Percentiles rank a stretch among this genome's conserved stretches.
phyloP scores from a whole-genome alignment of 2,888 invertebrate genomes.

The Tetranychus piercei region DNA sequence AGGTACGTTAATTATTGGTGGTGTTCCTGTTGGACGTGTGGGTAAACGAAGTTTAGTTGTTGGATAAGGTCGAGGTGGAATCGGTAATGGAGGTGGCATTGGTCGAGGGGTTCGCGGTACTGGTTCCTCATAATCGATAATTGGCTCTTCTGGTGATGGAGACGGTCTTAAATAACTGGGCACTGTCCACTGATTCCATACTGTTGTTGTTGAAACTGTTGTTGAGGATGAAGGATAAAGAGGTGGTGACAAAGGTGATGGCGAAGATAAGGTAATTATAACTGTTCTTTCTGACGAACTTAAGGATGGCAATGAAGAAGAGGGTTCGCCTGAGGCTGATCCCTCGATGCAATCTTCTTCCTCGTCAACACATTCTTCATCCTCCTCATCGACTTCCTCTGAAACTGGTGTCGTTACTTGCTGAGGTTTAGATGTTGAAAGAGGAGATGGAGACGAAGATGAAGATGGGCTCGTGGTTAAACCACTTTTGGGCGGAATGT shows the following conservation, averaged over 20 bases:
- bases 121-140: background rate
- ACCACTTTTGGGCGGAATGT: constrained; percentile 42
- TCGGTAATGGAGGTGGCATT: constrained; percentile 5
- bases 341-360: constrained; percentile 56
- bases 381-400: constrained; percentile 32
- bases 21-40: constrained; percentile 29
- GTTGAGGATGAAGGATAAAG: background rate
- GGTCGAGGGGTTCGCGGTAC: constrained; percentile 3
- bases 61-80: constrained; percentile 3
- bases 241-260: background rate
- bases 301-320: background rate
- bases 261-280: background rate
- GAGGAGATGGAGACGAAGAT: background rate
- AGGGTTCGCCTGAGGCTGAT: constrained; percentile 49
- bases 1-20: constrained; percentile 19
- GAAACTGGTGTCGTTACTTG: constrained; percentile 30
- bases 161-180: background rate
- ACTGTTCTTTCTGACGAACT: background rate
- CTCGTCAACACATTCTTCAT: constrained; percentile 49
- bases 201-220: background rate
- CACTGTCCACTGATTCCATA: background rate
- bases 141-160: background rate
- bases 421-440: constrained; percentile 41
- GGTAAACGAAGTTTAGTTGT: background rate
- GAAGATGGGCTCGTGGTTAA: background rate